phyloP scores from a whole-genome alignment of 2,113 vertebrate species.

The Anarhynchus alexandrinus region DNA sequence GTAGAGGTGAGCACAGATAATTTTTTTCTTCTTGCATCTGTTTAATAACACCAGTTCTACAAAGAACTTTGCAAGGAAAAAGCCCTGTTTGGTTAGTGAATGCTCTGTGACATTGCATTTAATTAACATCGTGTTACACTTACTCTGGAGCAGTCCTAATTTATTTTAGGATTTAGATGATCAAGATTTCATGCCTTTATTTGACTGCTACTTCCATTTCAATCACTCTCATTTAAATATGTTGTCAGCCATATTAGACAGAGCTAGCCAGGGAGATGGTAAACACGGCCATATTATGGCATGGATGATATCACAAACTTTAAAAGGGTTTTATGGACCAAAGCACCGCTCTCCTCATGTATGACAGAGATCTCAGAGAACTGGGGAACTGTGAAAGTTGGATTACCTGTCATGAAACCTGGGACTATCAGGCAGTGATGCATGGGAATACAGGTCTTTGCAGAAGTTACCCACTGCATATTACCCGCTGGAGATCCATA shows the following conservation, averaged over 20 bases:
- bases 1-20: background rate
- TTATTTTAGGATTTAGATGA: background rate
- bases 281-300: background rate
- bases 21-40: background rate
- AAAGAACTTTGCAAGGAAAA: background rate
- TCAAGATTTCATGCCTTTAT: background rate
- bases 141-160: background rate
- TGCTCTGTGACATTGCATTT: background rate
- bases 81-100: background rate
- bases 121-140: background rate
- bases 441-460: background rate
- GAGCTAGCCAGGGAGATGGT: background rate
- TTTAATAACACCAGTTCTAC: background rate
- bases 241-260: background rate
- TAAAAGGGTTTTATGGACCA: background rate
- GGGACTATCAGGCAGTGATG: background rate
- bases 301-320: background rate
- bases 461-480: background rate
- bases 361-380: background rate
- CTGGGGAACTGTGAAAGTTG: background rate
- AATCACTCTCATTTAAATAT: background rate
- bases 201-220: background rate
- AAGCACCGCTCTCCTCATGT: background rate
- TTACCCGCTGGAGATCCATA: background rate
- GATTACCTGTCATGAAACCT: background rate